These are phyloP conservation scores for Sturnus vulgaris DNA, from an alignment of 2,113 vertebrate species.

Conservation along the genomic window DNA sequence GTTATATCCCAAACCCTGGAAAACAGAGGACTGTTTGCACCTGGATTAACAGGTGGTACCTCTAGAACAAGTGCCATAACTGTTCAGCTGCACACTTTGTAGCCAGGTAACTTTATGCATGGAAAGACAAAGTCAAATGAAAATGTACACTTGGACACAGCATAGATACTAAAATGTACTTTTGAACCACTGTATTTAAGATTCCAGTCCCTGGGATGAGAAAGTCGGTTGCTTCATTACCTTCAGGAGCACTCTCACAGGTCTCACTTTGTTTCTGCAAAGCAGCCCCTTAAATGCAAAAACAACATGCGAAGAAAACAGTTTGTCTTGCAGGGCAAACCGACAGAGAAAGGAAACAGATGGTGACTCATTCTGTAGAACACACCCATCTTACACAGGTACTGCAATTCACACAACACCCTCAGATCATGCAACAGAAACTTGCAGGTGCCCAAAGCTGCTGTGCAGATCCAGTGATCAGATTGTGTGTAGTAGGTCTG, in stretches of 20 bases:
- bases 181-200: neutral
- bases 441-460: neutral
- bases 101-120: neutral
- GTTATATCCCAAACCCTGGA: neutral
- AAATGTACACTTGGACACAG: neutral
- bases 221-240: neutral
- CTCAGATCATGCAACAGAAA: neutral
- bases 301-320: neutral
- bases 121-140: neutral
- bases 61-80: neutral
- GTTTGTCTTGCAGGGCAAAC: neutral
- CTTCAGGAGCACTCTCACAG: neutral
- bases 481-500: neutral
- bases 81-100: neutral
- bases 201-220: neutral
- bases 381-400: accelerated
- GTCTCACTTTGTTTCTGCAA: neutral
- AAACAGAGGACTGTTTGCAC: neutral
- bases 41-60: neutral
- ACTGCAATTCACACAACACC: neutral
- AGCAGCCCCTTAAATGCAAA: neutral
- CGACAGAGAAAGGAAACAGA: neutral
- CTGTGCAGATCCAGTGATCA: neutral
- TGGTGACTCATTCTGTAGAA: neutral
- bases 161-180: neutral